Percentiles rank a stretch among this genome's conserved stretches.
Evolutionary conservation across 2,113 vertebrate genomes (phyloP).

Genomic region (cattle (Bos taurus)): ARS-UCD2.0 NC_037332.1:110018501-110019000

Average conservation of each 20-base stretch:
- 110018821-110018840: background rate
- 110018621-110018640: background rate
- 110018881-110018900: rapidly evolving
- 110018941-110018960: background rate
- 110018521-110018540: background rate
- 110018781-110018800: background rate
- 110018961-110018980: background rate
- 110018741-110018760: background rate
- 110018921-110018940: background rate
- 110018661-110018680: background rate
- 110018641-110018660: background rate
- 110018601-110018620: background rate
- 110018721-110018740: too few species aligned
- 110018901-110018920: background rate
- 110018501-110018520: background rate
- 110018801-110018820: background rate
- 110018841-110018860: background rate
- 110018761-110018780: background rate
- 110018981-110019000: background rate
- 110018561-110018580: background rate
- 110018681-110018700: background rate
- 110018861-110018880: background rate
- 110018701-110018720: background rate
- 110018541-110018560: background rate
- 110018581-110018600: background rate